These are phyloP conservation scores for Mesitornis unicolor DNA, from an alignment of 2,113 vertebrate genomes.

Conservation along the genomic window DNA sequence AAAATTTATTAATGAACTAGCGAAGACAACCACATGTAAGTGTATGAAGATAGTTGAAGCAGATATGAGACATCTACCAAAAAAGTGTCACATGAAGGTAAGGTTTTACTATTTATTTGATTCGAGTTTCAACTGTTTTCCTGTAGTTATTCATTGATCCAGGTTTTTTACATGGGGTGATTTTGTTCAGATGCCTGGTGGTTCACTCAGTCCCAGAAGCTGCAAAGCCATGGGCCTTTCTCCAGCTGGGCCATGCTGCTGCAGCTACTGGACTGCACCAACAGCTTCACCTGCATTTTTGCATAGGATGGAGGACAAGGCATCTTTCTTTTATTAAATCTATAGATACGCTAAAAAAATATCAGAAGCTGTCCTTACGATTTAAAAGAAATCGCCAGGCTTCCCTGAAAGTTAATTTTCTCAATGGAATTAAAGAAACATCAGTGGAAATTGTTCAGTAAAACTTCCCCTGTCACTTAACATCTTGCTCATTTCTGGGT, in stretches of 20 bases:
- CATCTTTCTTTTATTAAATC: too few species aligned
- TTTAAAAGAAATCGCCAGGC: neutral
- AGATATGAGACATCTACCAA: neutral
- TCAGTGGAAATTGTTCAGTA: neutral
- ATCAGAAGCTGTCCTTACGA: neutral
- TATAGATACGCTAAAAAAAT: neutral
- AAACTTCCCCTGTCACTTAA: neutral
- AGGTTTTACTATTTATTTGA: neutral
- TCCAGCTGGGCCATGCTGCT: neutral
- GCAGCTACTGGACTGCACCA: neutral
- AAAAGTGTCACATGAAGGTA: neutral
- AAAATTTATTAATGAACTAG: neutral
- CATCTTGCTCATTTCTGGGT: neutral
- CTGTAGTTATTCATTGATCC: neutral
- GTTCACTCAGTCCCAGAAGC: neutral
- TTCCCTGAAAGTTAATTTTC: neutral
- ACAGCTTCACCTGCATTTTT: neutral
- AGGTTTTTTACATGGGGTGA: neutral
- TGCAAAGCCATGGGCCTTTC: neutral
- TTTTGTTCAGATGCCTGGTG: neutral
- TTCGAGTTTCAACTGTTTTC: neutral
- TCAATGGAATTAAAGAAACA: neutral
- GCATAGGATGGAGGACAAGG: neutral
- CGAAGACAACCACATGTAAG: fast-evolving
- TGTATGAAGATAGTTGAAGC: neutral